Evolutionary conservation across 2,113 vertebrate species (phyloP).

Genomic region (Sula dactylatra): DNA sequence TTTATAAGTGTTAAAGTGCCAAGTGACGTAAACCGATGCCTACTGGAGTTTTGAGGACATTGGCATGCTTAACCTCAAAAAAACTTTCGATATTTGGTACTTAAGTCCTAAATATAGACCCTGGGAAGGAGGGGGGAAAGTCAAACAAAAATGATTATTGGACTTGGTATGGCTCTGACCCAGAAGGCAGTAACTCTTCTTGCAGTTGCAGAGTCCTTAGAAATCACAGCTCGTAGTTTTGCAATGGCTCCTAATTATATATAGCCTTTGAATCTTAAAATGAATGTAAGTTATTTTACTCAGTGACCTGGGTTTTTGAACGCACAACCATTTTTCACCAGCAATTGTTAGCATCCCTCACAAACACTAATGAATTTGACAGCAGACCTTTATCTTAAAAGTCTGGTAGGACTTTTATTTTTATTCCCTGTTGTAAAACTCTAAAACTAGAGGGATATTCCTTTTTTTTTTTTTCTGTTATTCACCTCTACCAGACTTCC

Average conservation of each 20-base stretch:
- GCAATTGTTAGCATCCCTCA: neutral
- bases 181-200: conserved; percentile 12
- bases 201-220: neutral
- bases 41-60: conserved; percentile 41
- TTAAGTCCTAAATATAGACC: conserved; percentile 49
- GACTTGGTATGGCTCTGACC: conserved; percentile 3
- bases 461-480: neutral
- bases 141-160: neutral
- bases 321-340: neutral
- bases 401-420: conserved; percentile 16
- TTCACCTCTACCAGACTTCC: conserved; percentile 32
- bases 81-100: conserved; percentile 29
- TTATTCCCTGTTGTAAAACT: conserved; percentile 12
- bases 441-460: neutral
- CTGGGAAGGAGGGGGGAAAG: neutral
- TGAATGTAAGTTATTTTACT: conserved; percentile 4
- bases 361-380: conserved; percentile 40
- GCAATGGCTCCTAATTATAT: neutral
- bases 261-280: neutral
- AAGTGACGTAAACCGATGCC: neutral
- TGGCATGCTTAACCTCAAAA: conserved; percentile 38
- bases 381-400: conserved; percentile 21
- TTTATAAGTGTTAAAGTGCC: conserved; percentile 17
- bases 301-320: conserved; percentile 8
- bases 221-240: neutral